phyloP scores from a whole-genome alignment of 92 coral and sea anemone genomes.

The Epizoanthus illoricatus region DNA sequence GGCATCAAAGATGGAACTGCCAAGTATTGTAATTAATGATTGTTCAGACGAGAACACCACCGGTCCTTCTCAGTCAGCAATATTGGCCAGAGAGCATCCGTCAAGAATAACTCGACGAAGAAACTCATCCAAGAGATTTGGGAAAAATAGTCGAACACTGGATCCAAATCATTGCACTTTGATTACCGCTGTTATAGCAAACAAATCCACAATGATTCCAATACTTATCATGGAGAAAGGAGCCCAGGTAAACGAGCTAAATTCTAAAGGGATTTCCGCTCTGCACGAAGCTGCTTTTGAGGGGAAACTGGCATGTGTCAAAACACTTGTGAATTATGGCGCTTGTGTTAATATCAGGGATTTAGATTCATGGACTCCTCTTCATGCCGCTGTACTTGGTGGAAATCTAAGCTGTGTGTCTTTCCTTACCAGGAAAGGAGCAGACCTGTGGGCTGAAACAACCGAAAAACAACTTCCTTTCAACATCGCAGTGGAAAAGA shows the following conservation, averaged over 20 bases:
- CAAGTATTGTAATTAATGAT: too few relatives aligned
- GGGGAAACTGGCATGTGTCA: constrained; percentile 43
- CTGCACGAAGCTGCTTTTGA: constrained; percentile 64
- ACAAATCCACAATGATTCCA: constrained; percentile 28
- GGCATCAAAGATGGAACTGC: too few relatives aligned
- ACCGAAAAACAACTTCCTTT: constrained; percentile 51
- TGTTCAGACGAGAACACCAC: too few relatives aligned
- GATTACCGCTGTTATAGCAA: constrained; percentile 29
- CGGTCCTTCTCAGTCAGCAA: too few relatives aligned
- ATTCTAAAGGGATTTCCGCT: constrained; percentile 22
- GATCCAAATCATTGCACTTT: constrained; percentile 3
- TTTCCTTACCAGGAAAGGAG: constrained; percentile 45
- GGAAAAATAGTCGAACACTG: neutral
- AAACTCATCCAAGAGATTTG: neutral
- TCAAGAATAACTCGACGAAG: too few relatives aligned
- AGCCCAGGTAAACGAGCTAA: constrained; percentile 33
- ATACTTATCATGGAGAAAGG: constrained; percentile 40
- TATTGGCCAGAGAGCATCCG: too few relatives aligned
- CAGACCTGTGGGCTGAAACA: constrained; percentile 56
- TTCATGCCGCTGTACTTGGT: constrained; percentile 58
- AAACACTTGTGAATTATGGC: constrained; percentile 47
- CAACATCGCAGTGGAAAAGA: constrained; percentile 52
- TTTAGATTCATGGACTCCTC: constrained; percentile 51
- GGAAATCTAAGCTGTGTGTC: constrained; percentile 53
- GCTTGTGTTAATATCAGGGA: constrained; percentile 45